phyloP scores from a whole-genome alignment of 2,113 vertebrate genomes.

The Psophia crepitans region DNA sequence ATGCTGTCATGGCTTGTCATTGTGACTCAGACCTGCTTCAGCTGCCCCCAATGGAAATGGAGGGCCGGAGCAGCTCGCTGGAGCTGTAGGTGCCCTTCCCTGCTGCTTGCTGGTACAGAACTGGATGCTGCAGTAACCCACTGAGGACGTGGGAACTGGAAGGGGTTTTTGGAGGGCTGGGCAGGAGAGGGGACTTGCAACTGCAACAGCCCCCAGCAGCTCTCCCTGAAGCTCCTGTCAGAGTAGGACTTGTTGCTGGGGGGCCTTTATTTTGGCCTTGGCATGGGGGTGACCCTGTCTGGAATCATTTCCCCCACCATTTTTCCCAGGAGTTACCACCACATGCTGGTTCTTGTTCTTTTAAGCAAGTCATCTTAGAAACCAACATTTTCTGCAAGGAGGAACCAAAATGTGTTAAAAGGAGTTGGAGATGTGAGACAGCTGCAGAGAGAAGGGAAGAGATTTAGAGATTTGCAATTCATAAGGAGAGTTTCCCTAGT shows the following conservation, averaged over 20 bases:
- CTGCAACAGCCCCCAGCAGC: neutral
- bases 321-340: neutral
- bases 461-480: neutral
- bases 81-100: neutral
- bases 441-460: neutral
- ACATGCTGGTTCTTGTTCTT: neutral
- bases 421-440: neutral
- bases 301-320: neutral
- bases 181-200: neutral
- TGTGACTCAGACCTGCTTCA: neutral
- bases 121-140: neutral
- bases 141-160: accelerated
- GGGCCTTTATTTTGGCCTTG: neutral
- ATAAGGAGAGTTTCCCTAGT: neutral
- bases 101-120: neutral
- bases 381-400: neutral
- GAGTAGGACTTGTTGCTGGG: neutral
- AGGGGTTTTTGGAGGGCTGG: neutral
- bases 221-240: neutral
- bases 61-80: neutral
- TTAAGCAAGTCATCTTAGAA: neutral
- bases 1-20: neutral
- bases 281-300: neutral
- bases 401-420: neutral
- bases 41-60: neutral